phyloP scores from a whole-genome alignment of 2,113 vertebrate species.

The Petrocephalus zakoni region DNA sequence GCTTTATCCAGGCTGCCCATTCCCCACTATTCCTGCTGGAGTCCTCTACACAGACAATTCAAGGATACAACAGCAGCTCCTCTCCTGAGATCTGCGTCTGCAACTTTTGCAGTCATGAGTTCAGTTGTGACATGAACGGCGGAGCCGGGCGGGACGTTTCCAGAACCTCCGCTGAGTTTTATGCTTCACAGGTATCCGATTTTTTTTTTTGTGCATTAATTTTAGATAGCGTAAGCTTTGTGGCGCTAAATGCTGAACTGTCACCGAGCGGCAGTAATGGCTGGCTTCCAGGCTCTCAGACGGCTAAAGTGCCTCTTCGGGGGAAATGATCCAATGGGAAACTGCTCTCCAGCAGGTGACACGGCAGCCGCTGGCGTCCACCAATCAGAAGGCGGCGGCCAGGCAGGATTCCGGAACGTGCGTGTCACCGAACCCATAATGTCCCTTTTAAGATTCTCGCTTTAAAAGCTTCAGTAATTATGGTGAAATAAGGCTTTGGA shows the following conservation, averaged over 20 bases:
- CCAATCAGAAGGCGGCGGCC: background rate
- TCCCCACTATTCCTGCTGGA: background rate
- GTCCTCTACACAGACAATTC: background rate
- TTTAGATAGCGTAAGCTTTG: background rate
- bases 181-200: background rate
- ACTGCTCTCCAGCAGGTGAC: slow-evolving; percentile 8
- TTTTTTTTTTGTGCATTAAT: background rate
- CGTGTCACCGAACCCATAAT: background rate
- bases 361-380: background rate
- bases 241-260: background rate
- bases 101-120: background rate
- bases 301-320: background rate
- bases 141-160: background rate
- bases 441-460: background rate
- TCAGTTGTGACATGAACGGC: background rate
- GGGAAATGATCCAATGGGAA: slow-evolving; percentile 3
- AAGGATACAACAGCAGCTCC: background rate
- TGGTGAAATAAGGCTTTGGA: background rate
- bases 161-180: background rate
- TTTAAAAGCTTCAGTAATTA: slow-evolving; percentile 12
- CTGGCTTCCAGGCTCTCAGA: background rate
- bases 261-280: background rate
- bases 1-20: background rate
- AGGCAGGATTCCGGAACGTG: background rate
- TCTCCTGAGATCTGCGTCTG: background rate